Base-by-base conservation (phyloP, 2,888 invertebrate genomes). In the Tinea trinotella region DNA sequence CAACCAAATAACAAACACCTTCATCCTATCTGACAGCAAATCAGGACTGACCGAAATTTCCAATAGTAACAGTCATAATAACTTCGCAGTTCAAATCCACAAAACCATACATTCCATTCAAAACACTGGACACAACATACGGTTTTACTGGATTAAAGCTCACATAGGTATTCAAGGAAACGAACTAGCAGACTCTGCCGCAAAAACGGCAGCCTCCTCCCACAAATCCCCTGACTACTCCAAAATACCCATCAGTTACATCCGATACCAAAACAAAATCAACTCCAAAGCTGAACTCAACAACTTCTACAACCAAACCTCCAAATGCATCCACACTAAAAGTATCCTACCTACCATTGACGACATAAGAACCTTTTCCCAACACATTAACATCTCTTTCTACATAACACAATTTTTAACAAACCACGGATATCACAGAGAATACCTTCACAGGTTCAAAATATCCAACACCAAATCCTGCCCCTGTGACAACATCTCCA, bases 151-250 rank as follows among this genome's bases (percentile, higher is more conserved):
- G 57, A 17, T 53, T 0, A 56, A 48, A n/a, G 19, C 56, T 0
- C 58, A 57, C 22, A 9, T 17, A 5, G 56, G 57, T 1, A 24
- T 59, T 1, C 1, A 2, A 0, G 57, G 59, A 0, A 59, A 59
- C 6, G 59, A 59, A 19, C 13, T 4, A 1, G 58, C 57, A 2
- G 58, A 57, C 40, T 0, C 1, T 1, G 53, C 54, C 1, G 57
- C 56, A 5, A 57, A 57, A 15, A 9, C 24, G 0, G 57, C 59
- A 0, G 56, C 57, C 56, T 1, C 56, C 55, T 6, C 53, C 44
- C 22, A 36, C 54, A n/a, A 57, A 56, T 22, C 19, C 44, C 9
- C 13, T 35, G 1, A 24, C 34, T 10, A 53, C 20, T 15, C 1
- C 2, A n/a, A 30, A 2, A 10, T 30, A 10, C 30, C 30, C 2